Conservation (phyloP, 2,797 vertebrate species). For the Naso thynnoides region DNA sequence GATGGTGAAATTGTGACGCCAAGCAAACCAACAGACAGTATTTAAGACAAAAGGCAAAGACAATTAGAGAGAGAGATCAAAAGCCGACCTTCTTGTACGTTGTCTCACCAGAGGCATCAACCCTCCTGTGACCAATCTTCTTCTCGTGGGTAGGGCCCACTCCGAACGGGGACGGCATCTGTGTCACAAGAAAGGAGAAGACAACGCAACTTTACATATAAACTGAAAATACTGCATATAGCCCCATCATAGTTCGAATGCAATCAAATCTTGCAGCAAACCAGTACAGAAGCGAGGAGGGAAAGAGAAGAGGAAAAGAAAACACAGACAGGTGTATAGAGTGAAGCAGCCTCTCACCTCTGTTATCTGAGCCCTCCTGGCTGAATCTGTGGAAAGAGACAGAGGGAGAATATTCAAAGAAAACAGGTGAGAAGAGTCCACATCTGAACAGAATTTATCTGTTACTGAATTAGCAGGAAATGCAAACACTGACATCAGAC, state of each 20-base stretch:
- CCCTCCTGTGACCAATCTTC: conserved; percentile 95
- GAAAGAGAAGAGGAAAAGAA: conserved; percentile 3
- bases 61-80: not conserved
- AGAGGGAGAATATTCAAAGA: conserved; percentile 33
- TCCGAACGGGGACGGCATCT: conserved; percentile 88
- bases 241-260: not conserved
- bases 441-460: conserved; percentile 39
- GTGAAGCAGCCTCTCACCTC: conserved; percentile 72
- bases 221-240: not conserved
- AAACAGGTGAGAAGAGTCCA: conserved; percentile 12
- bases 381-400: conserved; percentile 70
- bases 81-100: conserved; percentile 94
- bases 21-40: conserved; percentile 4
- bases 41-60: conserved; percentile 72
- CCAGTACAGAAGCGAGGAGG: not conserved
- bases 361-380: conserved; percentile 70
- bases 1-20: conserved; percentile 17
- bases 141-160: conserved; percentile 85
- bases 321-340: conserved; percentile 20
- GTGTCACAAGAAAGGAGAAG: conserved; percentile 12
- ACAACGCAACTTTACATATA: not conserved
- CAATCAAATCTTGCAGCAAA: conserved; percentile 23
- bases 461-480: conserved; percentile 8
- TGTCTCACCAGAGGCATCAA: conserved; percentile 96
- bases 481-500: not conserved